Conservation (phyloP, 2,888 invertebrate genomes). For the Rhagophthalmus giganteus region DNA sequence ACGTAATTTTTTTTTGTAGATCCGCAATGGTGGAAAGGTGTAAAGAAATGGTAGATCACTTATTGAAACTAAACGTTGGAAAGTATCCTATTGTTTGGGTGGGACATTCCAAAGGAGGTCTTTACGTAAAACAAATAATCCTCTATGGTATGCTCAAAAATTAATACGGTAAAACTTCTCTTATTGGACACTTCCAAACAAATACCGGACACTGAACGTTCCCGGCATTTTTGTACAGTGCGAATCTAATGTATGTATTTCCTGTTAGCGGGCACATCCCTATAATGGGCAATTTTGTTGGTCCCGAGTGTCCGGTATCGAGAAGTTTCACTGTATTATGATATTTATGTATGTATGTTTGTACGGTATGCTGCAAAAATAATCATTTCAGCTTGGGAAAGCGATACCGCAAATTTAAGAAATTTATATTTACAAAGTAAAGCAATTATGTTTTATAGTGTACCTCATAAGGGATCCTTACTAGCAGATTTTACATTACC, state of each 20-base stretch:
- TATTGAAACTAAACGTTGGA: constrained; percentile 70
- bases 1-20: constrained; percentile 52
- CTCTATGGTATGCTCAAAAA: constrained; percentile 65
- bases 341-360: too few relatives aligned
- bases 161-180: too few relatives aligned
- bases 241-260: too few relatives aligned
- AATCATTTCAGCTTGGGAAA: constrained; percentile 56
- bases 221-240: too few relatives aligned
- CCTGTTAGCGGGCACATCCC: too few relatives aligned
- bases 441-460: constrained; percentile 82
- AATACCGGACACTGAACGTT: too few relatives aligned
- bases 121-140: constrained; percentile 83
- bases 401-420: constrained; percentile 52
- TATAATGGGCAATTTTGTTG: too few relatives aligned
- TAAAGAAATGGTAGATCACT: constrained; percentile 69
- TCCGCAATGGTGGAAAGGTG: constrained; percentile 68
- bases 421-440: constrained; percentile 62
- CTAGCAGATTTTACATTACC: constrained; percentile 75
- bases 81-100: constrained; percentile 82
- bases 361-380: too few relatives aligned
- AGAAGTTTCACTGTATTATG: too few relatives aligned
- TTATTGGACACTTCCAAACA: too few relatives aligned
- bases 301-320: too few relatives aligned
- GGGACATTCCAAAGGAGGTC: constrained; percentile 84
- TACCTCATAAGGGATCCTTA: constrained; percentile 82